A percentile compares a stretch with the other conserved stretches of the same genome.
Conservation (phyloP, 92 coral and sea anemone species). For the Blastomussa wellsi region DNA sequence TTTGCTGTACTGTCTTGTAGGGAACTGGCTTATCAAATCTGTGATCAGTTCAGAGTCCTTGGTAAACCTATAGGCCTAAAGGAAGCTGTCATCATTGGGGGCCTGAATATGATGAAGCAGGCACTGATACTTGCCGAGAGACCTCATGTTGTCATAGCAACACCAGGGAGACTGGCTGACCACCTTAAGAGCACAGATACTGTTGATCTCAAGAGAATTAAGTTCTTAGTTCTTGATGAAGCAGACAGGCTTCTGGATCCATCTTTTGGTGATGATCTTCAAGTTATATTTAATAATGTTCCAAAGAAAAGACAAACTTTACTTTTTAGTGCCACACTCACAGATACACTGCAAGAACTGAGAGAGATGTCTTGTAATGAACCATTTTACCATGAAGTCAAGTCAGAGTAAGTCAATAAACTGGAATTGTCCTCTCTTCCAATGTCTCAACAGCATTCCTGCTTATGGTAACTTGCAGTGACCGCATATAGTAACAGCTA, state of each 20-base stretch:
- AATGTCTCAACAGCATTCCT: too few relatives aligned
- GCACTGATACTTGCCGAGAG: constrained; percentile 77
- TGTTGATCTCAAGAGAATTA: constrained; percentile 66
- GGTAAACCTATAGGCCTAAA: constrained; percentile 92
- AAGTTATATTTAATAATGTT: constrained; percentile 81
- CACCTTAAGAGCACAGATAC: constrained; percentile 98
- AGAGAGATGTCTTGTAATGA: constrained; percentile 73
- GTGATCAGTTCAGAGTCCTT: constrained; percentile 90
- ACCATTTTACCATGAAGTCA: constrained; percentile 89
- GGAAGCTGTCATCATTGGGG: constrained; percentile 85
- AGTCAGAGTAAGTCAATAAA: constrained; percentile 87
- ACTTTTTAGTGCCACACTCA: constrained; percentile 93
- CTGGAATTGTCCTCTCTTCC: neutral
- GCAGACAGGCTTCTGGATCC: constrained; percentile 94
- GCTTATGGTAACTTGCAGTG: too few relatives aligned
- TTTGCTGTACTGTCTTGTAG: constrained; percentile 29
- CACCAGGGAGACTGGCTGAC: constrained; percentile 98
- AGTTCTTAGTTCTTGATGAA: constrained; percentile 90
- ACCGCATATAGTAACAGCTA: too few relatives aligned
- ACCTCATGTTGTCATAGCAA: constrained; percentile 99
- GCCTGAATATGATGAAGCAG: constrained; percentile 98
- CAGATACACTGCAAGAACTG: constrained; percentile 89
- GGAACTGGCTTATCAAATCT: constrained; percentile 94
- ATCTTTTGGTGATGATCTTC: constrained; percentile 91
- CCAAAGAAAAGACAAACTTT: constrained; percentile 91